Percentiles rank a stretch among this genome's conserved stretches.
Conservation (phyloP, 2,888 invertebrate species). For the Stegana nigrithorax region DNA sequence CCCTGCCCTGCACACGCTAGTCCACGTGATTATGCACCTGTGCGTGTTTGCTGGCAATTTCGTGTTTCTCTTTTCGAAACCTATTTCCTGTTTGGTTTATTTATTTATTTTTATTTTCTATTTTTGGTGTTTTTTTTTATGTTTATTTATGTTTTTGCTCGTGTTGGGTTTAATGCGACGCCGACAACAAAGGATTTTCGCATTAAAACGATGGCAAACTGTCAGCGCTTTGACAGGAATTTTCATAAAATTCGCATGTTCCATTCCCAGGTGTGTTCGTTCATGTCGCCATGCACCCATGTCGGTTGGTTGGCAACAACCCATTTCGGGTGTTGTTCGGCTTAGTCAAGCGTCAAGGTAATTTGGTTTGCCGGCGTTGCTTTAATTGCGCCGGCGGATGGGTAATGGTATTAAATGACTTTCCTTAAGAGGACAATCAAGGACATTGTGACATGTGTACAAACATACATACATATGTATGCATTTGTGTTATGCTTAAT, state of each 20-base stretch:
- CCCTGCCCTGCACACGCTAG: not conserved
- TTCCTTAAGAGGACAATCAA: not conserved
- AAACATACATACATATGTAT: no score
- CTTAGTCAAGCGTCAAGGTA: not conserved
- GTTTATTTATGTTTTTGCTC: no score
- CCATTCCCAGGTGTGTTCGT: slow-evolving; percentile 33
- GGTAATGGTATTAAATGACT: slow-evolving; percentile 21
- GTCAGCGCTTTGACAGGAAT: slow-evolving; percentile 45
- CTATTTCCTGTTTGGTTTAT: slow-evolving; percentile 10
- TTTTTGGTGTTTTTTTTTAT: no score
- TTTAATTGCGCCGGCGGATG: slow-evolving; percentile 42
- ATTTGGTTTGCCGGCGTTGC: slow-evolving; percentile 33
- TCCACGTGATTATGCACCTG: slow-evolving; percentile 27
- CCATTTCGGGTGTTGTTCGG: no score
- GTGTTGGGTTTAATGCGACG: no score
- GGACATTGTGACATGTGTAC: slow-evolving; percentile 26
- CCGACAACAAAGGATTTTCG: slow-evolving; percentile 54
- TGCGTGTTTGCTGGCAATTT: slow-evolving; percentile 51
- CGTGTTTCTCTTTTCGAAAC: slow-evolving; percentile 18
- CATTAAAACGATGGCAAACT: slow-evolving; percentile 25
- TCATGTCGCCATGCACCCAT: not conserved
- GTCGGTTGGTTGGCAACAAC: not conserved
- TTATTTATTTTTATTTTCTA: no score
- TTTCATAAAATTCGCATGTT: slow-evolving; percentile 55
- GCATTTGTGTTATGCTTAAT: no score